Base-by-base conservation (phyloP, 2,888 invertebrate species). In the Resseliella maxima region DNA sequence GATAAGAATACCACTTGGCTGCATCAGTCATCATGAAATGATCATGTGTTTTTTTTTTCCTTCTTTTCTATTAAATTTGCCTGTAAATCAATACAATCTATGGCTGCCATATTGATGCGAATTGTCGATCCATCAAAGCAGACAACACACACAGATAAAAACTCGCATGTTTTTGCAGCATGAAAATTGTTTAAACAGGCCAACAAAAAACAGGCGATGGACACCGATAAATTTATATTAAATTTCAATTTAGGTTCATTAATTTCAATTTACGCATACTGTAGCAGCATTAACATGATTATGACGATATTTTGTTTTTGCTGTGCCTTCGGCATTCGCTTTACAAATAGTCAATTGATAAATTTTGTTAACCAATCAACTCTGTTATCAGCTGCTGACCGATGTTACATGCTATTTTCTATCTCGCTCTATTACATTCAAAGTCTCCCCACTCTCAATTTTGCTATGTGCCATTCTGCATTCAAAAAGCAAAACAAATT, bases 251-350 rank as follows among this genome's bases (percentile, higher is more conserved):
- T 27, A 31, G 72, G 10, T 72, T 72, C 72, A 72, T 72, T 72
- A 31, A 72, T 72, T 72, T 72, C 72, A 72, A 72, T 72, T 72
- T 35, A 72, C 72, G 72, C 72, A 72, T 72, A 72, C 31, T 72
- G 72, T 72, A 72, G 72, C 31, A 31, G 3, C 35, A 72, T 72
- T 72, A 31, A 72, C 72, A 31, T 72, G 72, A 72, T 72, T 72
- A 72, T 72, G 35, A 31, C 72, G 72, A 72, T 72, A 72, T 72
- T 27, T 72, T 72, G 21, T 41, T 41, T 41, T 8, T 50, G 59
- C 24, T 31, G 31, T 15, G 72, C 72, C 72, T 27, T 72, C 72
- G 72, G 72, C 72, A 31, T 31, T 72, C 5, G 18, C 72, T 18
- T 35, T 41, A 41, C 41, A 72, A 27, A 72, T 31, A 72, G 27